Evolutionary conservation across 2,797 vertebrate species (phyloP), one percentile per base, ranked within the genome.

Genomic region (Calcarius lapponicus): DNA sequence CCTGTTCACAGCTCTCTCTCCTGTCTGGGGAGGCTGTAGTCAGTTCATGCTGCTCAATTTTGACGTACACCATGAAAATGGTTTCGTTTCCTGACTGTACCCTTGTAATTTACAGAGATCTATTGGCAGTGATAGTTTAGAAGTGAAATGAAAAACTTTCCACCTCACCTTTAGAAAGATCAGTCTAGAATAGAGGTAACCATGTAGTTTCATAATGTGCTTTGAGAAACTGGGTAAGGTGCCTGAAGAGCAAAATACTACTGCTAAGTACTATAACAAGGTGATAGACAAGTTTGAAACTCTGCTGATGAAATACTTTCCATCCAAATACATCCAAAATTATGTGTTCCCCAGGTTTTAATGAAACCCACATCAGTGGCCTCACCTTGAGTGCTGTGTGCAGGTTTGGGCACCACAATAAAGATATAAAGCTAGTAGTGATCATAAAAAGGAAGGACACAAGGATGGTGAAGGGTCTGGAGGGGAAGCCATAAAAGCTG

Each of bases 11-110:
- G 56, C 3, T 18, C 29, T 34, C 42, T 74, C 60, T 56, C 32
- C 50, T 76, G 32, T 22, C n/a, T 79, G 6, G 4, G 16, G 17
- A 38, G 29, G 28, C 24, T 43, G 31, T 31, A 67, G 54, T 34
- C 40, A 25, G 34, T 62, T 66, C 0, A 0, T 32, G 34, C 54
- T 72, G 34, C 42, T 38, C 40, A 22, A 2, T 82, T 91, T 67
- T 80, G 45, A 86, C 0, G 0, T 25, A 17, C 1, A 2, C 28
- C 0, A 0, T 64, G 40, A 78, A 86, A 91, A 79, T n/a, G 15
- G 73, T 86, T 96, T 83, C 0, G 0, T 86, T 94, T 91, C 80
- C 58, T 91, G 72, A 24, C 42, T 61, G 25, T 60, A 29, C 17
- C 7, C 5, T 1, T n/a, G 28, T 64, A 57, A 64, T 31, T 60